These are phyloP conservation scores for Scomberomorus guttatus DNA, from an alignment of 2,797 vertebrate species.

Conservation along the genomic window DNA sequence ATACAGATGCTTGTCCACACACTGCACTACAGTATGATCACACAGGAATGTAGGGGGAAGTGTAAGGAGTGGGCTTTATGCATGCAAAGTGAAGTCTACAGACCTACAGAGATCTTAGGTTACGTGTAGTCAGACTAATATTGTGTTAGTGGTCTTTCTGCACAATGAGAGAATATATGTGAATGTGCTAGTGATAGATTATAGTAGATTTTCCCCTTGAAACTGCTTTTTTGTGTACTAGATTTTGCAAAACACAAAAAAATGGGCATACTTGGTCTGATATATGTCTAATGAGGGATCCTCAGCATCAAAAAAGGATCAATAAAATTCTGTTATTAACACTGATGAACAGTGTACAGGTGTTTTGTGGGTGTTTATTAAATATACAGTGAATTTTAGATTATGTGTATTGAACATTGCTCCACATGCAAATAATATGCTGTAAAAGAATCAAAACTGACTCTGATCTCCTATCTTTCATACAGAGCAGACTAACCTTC, in stretches of 20 bases:
- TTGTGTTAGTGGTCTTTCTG: background rate
- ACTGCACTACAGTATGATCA: too few relatives aligned
- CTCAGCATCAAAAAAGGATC: background rate
- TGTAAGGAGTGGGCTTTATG: background rate
- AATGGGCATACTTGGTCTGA: background rate
- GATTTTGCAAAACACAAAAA: background rate
- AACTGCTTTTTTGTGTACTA: background rate
- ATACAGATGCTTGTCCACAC: background rate
- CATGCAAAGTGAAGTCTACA: background rate
- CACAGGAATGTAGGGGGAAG: background rate
- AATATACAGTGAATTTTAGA: too few relatives aligned
- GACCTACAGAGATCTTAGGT: background rate
- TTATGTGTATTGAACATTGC: too few relatives aligned
- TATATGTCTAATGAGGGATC: background rate
- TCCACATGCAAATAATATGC: background rate
- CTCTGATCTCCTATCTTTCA: conserved; percentile 28
- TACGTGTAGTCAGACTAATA: background rate
- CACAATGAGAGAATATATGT: background rate
- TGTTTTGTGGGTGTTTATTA: too few relatives aligned
- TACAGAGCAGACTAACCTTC: conserved; percentile 13
- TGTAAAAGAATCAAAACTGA: background rate
- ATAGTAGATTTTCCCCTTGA: too few relatives aligned
- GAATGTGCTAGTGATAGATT: background rate
- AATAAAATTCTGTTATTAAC: background rate
- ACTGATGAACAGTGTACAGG: background rate